Conservation (phyloP, 1,140 invertebrate genomes). For the Streblospio benedicti region DNA sequence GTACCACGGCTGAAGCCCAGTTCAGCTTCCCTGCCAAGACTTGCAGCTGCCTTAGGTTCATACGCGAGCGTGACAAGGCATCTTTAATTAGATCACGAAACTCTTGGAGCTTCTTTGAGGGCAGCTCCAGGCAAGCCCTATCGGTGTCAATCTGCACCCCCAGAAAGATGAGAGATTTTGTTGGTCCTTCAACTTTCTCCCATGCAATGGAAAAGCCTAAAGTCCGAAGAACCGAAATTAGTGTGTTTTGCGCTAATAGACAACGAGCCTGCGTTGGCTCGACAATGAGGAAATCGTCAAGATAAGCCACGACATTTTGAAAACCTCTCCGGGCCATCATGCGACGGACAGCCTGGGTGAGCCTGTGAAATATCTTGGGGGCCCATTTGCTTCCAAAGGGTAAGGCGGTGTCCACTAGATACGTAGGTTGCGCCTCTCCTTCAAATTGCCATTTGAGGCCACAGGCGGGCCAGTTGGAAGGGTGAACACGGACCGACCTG, state of each 20-base stretch:
- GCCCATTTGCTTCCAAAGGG: slow-evolving; percentile 12
- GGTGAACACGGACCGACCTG: slow-evolving; percentile 6
- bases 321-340: slow-evolving; percentile 5
- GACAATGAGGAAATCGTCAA: slow-evolving; percentile 18
- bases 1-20: slow-evolving; percentile 9
- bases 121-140: background rate
- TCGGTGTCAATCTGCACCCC: background rate
- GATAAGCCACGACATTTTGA: slow-evolving; percentile 5
- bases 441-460: background rate
- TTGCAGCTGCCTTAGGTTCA: slow-evolving; percentile 12
- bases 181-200: slow-evolving; percentile 7
- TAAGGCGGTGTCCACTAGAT: slow-evolving; percentile 6
- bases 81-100: background rate
- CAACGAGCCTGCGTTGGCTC: slow-evolving; percentile 4
- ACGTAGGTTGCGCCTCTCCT: background rate
- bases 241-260: background rate
- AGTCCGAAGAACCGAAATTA: background rate
- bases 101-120: background rate
- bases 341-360: slow-evolving; percentile 7
- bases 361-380: slow-evolving; percentile 13
- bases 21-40: slow-evolving; percentile 12
- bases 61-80: slow-evolving; percentile 7
- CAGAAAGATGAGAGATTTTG: background rate
- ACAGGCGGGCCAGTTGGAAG: background rate
- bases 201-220: slow-evolving; percentile 14